These are phyloP conservation scores for Esox masquinongy DNA, from an alignment of 2,797 vertebrate species.

Conservation along the genomic window DNA sequence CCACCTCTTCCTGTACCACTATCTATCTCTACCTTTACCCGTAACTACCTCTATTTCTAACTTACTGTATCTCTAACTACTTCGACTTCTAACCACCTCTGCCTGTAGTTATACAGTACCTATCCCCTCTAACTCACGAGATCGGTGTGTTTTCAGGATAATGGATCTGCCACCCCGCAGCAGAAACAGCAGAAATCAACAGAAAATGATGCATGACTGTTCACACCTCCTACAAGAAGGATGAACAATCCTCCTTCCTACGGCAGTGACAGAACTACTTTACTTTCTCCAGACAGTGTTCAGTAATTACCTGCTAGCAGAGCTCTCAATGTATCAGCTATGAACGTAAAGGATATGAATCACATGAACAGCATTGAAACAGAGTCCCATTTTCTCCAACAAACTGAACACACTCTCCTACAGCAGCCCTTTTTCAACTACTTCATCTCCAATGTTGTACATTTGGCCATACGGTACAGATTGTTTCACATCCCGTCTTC, in stretches of 20 bases:
- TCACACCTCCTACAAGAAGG: neutral
- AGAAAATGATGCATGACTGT: neutral
- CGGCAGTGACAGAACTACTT: neutral
- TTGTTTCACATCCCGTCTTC: neutral
- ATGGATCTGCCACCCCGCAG: neutral
- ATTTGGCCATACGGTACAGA: neutral
- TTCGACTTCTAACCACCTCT: neutral
- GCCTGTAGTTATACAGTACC: neutral
- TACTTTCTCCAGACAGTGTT: neutral
- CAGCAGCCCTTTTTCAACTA: no score
- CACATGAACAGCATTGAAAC: no score
- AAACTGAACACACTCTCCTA: no score
- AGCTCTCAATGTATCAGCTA: neutral
- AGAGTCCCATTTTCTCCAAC: no score
- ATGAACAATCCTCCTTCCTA: conserved; percentile 2
- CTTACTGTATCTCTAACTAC: conserved; percentile 20
- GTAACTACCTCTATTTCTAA: neutral
- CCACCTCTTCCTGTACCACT: neutral
- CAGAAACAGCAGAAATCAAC: neutral
- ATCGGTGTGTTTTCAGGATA: neutral
- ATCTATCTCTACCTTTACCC: neutral
- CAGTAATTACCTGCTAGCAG: neutral
- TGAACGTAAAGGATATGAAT: no score
- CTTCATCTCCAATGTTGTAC: no score
- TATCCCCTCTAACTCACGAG: neutral